Base-by-base conservation (phyloP, 2,797 vertebrate genomes). In the Phrynocephalus vlangalii region DNA sequence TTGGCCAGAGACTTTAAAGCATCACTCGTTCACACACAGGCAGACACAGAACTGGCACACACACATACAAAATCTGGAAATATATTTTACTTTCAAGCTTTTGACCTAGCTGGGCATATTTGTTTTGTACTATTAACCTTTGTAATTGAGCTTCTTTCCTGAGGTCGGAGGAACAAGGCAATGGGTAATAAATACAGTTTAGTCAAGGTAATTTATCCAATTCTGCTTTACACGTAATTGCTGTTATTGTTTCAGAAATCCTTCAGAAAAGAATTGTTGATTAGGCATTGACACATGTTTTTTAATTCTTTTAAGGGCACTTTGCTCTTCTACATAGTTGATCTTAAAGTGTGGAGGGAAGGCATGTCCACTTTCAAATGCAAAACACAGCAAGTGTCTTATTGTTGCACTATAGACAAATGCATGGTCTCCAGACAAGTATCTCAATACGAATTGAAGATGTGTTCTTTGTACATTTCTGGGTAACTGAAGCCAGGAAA, bases 1-100 rank as follows among this genome's bases (percentile, higher is more conserved):
- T 96, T 96, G 95, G 96, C 96, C 95, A 96, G 93, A 92, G 88
- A 92, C 96, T 96, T 93, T 94, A 96, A 96, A 97, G 95, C 95
- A 91, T 93, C 95, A 87, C 92, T 94, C n/a, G 18, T 16, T 7
- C 18, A 33, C 71, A 73, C 71, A 73, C 52, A 30, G 3, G 22
- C 9, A 60, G 28, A 71, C 70, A 71, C 11, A 71, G 28, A 71
- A 60, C 15, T 30, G 28, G 5, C 50, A n/a, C n/a, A 48, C 6
- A 56, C 77, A 71, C 70, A 71, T 28, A 71, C 70, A 73, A 91
- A 94, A 93, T 88, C 48, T 83, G n/a, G 28, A 26, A 60, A 82
- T 92, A 83, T 92, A 88, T 79, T 88, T 93, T 92, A 78, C 52
- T 86, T 90, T 82, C 77, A 88, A 28, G 67, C 86, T 94, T 90